A percentile compares a stretch with the other conserved stretches of the same genome.
These are phyloP conservation scores for Mesembrinibis cayennensis DNA, from an alignment of 2,113 vertebrate species.

Conservation along the genomic window DNA sequence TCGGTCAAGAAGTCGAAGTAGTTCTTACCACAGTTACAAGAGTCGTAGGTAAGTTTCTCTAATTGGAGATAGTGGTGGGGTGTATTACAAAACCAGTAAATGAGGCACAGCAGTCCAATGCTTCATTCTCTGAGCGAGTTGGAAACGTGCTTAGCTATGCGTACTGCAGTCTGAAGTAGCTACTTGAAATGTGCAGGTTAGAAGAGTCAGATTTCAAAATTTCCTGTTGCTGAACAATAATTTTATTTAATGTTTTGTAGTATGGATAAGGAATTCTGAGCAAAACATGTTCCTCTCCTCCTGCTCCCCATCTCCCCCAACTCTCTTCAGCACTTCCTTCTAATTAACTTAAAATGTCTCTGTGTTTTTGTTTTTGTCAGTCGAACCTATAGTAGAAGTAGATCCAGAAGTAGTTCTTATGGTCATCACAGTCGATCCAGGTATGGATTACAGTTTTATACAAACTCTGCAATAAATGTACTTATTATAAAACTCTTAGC, in stretches of 20 bases:
- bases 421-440: constrained; percentile 85
- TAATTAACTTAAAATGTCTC: not conserved
- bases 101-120: fast-evolving
- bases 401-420: constrained; percentile 87
- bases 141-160: not conserved
- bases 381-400: constrained; percentile 88
- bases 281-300: fast-evolving
- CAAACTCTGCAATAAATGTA: not conserved
- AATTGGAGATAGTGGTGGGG: fast-evolving
- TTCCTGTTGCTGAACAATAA: not conserved
- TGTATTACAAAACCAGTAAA: not conserved
- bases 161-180: not conserved
- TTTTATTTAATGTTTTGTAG: not conserved
- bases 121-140: not conserved
- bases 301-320: fast-evolving
- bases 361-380: constrained; percentile 42
- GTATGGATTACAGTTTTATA: constrained; percentile 55
- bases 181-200: not conserved
- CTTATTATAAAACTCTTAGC: not conserved
- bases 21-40: constrained; percentile 87
- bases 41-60: constrained; percentile 77
- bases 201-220: not conserved
- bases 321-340: not conserved
- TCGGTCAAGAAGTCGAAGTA: constrained; percentile 83
- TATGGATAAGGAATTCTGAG: not conserved